Evolutionary conservation across 2,797 vertebrate genomes (phyloP).

Genomic region (Sebastes trivittatus): DNA sequence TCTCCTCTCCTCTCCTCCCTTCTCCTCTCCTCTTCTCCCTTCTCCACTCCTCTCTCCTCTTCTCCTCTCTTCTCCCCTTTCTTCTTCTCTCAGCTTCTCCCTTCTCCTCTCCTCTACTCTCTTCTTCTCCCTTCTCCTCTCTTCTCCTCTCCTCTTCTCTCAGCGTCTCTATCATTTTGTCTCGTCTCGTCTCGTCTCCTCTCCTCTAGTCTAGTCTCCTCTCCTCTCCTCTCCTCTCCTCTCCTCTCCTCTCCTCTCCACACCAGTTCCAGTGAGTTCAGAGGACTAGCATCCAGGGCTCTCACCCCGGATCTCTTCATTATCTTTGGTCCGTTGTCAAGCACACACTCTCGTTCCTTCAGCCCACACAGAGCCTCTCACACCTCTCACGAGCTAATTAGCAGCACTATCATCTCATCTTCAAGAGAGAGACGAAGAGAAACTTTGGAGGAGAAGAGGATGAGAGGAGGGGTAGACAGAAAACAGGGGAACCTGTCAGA

Average conservation of each 20-base stretch:
- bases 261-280: conserved; percentile 13
- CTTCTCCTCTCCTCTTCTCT: not conserved
- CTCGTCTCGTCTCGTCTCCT: not conserved
- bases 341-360: conserved; percentile 31
- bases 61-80: too few relatives aligned
- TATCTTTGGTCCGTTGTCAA: conserved; percentile 53
- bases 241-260: not conserved
- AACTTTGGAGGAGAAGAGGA: not conserved
- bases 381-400: conserved; percentile 58
- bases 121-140: not conserved
- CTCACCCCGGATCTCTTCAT: conserved; percentile 55
- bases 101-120: too few relatives aligned
- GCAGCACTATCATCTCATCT: conserved; percentile 51
- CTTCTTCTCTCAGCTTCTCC: accelerated
- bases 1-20: accelerated
- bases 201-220: not conserved
- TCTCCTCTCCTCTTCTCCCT: too few relatives aligned
- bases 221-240: not conserved
- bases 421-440: conserved; percentile 28
- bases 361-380: conserved; percentile 27
- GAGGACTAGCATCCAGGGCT: conserved; percentile 17
- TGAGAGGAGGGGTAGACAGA: not conserved
- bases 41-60: not conserved
- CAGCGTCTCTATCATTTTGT: not conserved
- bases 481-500: not conserved